Evolutionary conservation across 1,140 invertebrate genomes (phyloP).

Genomic region (Drosophila dunni): DNA sequence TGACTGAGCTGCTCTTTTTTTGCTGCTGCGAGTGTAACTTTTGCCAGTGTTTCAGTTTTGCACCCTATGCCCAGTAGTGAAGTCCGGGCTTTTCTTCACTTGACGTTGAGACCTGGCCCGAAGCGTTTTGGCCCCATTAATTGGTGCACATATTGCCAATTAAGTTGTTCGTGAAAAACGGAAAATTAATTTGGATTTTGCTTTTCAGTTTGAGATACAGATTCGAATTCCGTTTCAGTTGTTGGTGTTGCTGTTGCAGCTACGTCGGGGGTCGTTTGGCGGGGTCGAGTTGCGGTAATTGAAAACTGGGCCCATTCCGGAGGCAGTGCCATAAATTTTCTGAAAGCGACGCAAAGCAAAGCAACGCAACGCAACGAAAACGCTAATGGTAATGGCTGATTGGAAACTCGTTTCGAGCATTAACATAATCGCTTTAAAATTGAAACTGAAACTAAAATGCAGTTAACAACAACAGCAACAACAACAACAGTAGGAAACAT

Average conservation of each 20-base stretch:
- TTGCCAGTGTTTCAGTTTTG: slow-evolving; percentile 23
- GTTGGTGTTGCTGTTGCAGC: slow-evolving; percentile 10
- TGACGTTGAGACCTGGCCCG: slow-evolving; percentile 15
- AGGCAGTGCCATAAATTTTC: slow-evolving; percentile 57
- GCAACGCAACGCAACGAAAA: slow-evolving; percentile 57
- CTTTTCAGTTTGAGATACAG: slow-evolving; percentile 31
- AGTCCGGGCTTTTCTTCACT: slow-evolving; percentile 1
- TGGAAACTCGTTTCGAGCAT: slow-evolving; percentile 75
- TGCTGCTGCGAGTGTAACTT: slow-evolving; percentile 57
- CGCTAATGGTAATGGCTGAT: slow-evolving; percentile 78
- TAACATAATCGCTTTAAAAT: slow-evolving; percentile 82
- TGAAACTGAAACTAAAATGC: slow-evolving; percentile 77
- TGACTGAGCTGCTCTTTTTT: slow-evolving; percentile 31
- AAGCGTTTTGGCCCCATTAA: slow-evolving; percentile 57
- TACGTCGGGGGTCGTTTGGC: slow-evolving; percentile 24
- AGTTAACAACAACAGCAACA: slow-evolving; percentile 56
- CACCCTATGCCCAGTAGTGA: background rate
- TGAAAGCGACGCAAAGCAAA: slow-evolving; percentile 36
- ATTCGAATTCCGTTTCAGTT: slow-evolving; percentile 32
- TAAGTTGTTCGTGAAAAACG: slow-evolving; percentile 68
- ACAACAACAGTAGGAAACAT: slow-evolving; percentile 15
- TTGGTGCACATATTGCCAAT: slow-evolving; percentile 79
- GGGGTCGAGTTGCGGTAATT: slow-evolving; percentile 67
- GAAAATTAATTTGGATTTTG: slow-evolving; percentile 78
- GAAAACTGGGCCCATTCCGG: slow-evolving; percentile 58